A percentile compares a stretch with the other conserved stretches of the same genome.
phyloP scores from a whole-genome alignment of 2,797 vertebrate species.

The Labroides dimidiatus region DNA sequence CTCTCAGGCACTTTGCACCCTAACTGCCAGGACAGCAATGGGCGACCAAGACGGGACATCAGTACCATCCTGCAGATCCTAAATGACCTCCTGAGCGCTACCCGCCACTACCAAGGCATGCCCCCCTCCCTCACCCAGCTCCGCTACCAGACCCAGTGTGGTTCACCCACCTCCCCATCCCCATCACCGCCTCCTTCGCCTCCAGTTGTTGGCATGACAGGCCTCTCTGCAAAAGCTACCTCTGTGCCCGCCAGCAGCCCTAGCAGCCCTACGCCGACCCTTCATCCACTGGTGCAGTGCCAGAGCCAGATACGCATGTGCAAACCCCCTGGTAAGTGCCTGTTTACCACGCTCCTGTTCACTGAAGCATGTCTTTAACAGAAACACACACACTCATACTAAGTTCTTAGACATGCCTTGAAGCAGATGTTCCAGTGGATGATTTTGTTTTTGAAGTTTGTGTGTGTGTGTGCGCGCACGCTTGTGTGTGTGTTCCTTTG shows the following conservation, averaged over 20 bases:
- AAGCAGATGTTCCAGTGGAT: slow-evolving; percentile 66
- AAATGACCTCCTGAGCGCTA: slow-evolving; percentile 97
- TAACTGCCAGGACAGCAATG: slow-evolving; percentile 97
- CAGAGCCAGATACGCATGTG: slow-evolving; percentile 95
- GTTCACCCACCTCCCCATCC: slow-evolving; percentile 80
- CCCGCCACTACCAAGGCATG: slow-evolving; percentile 98
- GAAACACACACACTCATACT: slow-evolving; percentile 29
- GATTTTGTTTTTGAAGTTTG: slow-evolving; percentile 28
- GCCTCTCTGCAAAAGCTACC: slow-evolving; percentile 91
- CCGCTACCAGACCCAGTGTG: slow-evolving; percentile 95
- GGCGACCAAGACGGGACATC: slow-evolving; percentile 94
- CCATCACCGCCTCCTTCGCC: slow-evolving; percentile 83
- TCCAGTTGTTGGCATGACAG: slow-evolving; percentile 78
- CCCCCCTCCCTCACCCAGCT: slow-evolving; percentile 96
- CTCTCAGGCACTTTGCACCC: slow-evolving; percentile 96
- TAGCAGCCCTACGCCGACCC: slow-evolving; percentile 72
- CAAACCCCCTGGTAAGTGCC: slow-evolving; percentile 91
- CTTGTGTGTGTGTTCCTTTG: not conserved
- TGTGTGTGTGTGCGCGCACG: too few species aligned
- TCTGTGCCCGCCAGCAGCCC: slow-evolving; percentile 83
- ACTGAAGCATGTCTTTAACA: slow-evolving; percentile 47
- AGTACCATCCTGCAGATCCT: slow-evolving; percentile 98
- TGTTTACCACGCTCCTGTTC: slow-evolving; percentile 35
- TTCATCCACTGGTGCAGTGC: slow-evolving; percentile 90
- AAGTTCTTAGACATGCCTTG: slow-evolving; percentile 41